A percentile compares a stretch with the other conserved stretches of the same genome.
Conservation (phyloP, 2,797 vertebrate genomes). For the Scomberomorus guttatus region DNA sequence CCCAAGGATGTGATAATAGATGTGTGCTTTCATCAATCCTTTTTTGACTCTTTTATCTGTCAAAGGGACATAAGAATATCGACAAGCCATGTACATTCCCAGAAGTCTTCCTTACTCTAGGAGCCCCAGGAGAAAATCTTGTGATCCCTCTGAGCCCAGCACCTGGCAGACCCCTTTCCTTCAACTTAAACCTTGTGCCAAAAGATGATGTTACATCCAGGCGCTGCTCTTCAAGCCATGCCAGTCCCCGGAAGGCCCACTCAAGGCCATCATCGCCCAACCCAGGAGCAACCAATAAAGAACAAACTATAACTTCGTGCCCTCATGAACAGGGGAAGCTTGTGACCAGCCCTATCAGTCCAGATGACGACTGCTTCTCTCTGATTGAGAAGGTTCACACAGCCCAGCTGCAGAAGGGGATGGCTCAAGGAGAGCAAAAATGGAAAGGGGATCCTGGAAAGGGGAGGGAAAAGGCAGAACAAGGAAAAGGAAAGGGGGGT, state of each 20-base stretch:
- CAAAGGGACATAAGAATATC: conserved; percentile 59
- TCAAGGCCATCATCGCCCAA: conserved; percentile 69
- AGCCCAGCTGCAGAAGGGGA: conserved; percentile 68
- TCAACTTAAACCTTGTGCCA: conserved; percentile 77
- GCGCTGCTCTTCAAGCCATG: conserved; percentile 56
- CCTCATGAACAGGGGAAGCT: conserved; percentile 25
- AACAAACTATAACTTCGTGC: background rate
- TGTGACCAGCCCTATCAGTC: conserved; percentile 43
- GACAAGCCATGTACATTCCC: conserved; percentile 68
- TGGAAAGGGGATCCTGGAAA: conserved; percentile 53
- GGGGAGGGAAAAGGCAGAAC: conserved; percentile 51
- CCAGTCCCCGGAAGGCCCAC: conserved; percentile 59
- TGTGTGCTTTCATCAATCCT: background rate
- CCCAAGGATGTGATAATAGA: conserved; percentile 5
- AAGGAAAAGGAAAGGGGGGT: conserved; percentile 66
- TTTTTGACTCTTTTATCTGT: conserved; percentile 40
- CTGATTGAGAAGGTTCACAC: conserved; percentile 80
- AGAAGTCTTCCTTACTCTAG: conserved; percentile 83
- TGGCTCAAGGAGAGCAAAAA: conserved; percentile 55
- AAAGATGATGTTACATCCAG: conserved; percentile 57
- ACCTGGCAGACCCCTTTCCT: conserved; percentile 70
- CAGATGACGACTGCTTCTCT: conserved; percentile 79
- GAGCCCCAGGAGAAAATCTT: conserved; percentile 78
- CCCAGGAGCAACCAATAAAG: conserved; percentile 10
- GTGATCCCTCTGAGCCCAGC: conserved; percentile 77